A percentile compares a stretch with the other conserved stretches of the same genome.
phyloP scores from a whole-genome alignment of 2,113 vertebrate genomes.

The Dicerorhinus sumatrensis region DNA sequence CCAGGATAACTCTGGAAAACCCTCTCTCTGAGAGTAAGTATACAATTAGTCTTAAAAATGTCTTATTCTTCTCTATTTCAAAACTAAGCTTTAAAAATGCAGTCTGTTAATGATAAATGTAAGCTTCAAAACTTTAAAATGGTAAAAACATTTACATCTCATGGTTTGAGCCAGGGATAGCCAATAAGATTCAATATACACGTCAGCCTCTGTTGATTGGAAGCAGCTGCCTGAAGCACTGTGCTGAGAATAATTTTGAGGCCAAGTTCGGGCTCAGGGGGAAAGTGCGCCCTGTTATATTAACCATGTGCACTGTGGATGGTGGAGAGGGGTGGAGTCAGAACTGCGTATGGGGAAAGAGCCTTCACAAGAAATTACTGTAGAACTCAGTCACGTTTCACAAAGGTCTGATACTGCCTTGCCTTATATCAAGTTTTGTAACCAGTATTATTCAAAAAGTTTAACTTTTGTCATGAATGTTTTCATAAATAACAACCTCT shows the following conservation, averaged over 20 bases:
- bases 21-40: neutral
- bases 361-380: neutral
- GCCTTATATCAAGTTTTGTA: neutral
- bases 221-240: neutral
- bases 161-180: slow-evolving; percentile 56
- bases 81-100: slow-evolving; percentile 26
- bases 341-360: neutral
- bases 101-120: neutral
- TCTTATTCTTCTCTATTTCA: slow-evolving; percentile 43
- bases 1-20: neutral
- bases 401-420: neutral
- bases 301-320: neutral
- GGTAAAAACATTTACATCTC: neutral
- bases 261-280: neutral
- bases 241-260: slow-evolving; percentile 35
- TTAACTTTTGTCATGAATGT: neutral
- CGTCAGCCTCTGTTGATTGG: neutral
- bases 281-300: neutral
- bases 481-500: neutral
- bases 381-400: neutral
- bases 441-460: neutral
- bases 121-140: slow-evolving; percentile 44
- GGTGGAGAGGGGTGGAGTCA: neutral
- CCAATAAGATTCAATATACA: neutral
- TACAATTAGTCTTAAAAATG: neutral